Evolutionary conservation across 2,797 vertebrate genomes (phyloP).

Genomic region (Centroberyx gerrardi): DNA sequence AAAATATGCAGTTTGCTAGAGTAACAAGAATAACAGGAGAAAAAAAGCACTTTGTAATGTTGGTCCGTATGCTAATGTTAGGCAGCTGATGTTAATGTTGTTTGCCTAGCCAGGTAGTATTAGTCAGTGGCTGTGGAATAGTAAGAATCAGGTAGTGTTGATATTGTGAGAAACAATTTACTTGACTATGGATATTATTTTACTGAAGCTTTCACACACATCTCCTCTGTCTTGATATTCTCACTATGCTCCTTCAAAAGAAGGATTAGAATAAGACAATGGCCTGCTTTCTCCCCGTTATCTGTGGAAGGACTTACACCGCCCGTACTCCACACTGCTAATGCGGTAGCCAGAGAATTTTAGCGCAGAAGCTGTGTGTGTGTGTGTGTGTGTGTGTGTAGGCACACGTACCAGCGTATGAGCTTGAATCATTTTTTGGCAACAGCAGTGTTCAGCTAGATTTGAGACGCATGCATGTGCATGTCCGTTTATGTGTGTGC

Average conservation of each 20-base stretch:
- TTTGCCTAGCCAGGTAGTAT: slow-evolving; percentile 22
- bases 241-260: slow-evolving; percentile 57
- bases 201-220: slow-evolving; percentile 36
- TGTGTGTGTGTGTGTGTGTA: slow-evolving; percentile 44
- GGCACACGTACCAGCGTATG: slow-evolving; percentile 26
- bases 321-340: slow-evolving; percentile 50
- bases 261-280: slow-evolving; percentile 74
- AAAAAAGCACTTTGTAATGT: slow-evolving; percentile 22
- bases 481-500: slow-evolving; percentile 47
- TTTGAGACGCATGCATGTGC: slow-evolving; percentile 47
- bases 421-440: slow-evolving; percentile 44
- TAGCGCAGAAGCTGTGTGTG: slow-evolving; percentile 62
- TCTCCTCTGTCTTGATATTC: slow-evolving; percentile 50
- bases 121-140: slow-evolving; percentile 43
- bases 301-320: slow-evolving; percentile 64
- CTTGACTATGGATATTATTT: slow-evolving; percentile 46
- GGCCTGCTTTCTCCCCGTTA: slow-evolving; percentile 61
- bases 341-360: slow-evolving; percentile 61
- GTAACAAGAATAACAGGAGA: slow-evolving; percentile 13
- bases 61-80: slow-evolving; percentile 41
- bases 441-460: slow-evolving; percentile 26
- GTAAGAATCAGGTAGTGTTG: slow-evolving; percentile 33
- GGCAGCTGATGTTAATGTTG: slow-evolving; percentile 49
- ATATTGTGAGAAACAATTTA: slow-evolving; percentile 41
- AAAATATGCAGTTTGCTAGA: slow-evolving; percentile 6